These are phyloP conservation scores for Branchipolynoe longqiensis DNA, from an alignment of 2,888 invertebrate genomes.

Conservation along the genomic window DNA sequence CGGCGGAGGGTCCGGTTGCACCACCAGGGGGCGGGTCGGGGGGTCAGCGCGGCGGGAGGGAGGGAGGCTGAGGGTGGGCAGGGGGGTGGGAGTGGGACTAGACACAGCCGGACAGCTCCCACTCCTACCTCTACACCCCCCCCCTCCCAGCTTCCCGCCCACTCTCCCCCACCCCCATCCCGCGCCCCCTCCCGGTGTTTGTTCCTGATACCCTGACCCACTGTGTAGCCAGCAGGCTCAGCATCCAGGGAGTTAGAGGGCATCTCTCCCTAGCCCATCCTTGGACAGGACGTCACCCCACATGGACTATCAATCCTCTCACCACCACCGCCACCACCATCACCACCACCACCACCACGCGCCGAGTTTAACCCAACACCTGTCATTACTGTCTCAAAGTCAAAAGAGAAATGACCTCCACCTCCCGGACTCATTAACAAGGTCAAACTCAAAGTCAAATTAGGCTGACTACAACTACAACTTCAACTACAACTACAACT, in stretches of 20 bases:
- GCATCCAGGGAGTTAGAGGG: too few species aligned
- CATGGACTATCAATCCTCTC: background rate
- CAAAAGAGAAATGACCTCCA: too few species aligned
- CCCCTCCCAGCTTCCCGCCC: background rate
- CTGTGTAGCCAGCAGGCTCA: too few species aligned
- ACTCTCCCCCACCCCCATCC: background rate
- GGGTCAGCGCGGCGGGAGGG: background rate
- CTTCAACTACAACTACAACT: too few species aligned
- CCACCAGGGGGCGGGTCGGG: background rate
- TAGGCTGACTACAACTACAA: too few species aligned
- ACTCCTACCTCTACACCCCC: constrained; percentile 6
- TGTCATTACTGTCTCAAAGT: constrained; percentile 11
- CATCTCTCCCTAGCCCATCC: too few species aligned
- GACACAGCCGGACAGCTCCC: background rate
- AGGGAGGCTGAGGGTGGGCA: background rate
- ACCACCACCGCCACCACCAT: background rate
- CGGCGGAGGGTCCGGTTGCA: constrained; percentile 43
- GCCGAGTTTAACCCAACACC: background rate
- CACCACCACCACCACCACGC: background rate
- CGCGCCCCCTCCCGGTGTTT: background rate
- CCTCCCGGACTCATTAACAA: too few species aligned
- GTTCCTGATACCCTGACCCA: too few species aligned
- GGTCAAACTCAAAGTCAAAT: too few species aligned
- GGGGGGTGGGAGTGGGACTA: background rate
- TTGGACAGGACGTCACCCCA: too few species aligned